A percentile compares a stretch with the other conserved stretches of the same genome.
Conservation (phyloP, 2,888 invertebrate species). For the Electrophaes corylata region DNA sequence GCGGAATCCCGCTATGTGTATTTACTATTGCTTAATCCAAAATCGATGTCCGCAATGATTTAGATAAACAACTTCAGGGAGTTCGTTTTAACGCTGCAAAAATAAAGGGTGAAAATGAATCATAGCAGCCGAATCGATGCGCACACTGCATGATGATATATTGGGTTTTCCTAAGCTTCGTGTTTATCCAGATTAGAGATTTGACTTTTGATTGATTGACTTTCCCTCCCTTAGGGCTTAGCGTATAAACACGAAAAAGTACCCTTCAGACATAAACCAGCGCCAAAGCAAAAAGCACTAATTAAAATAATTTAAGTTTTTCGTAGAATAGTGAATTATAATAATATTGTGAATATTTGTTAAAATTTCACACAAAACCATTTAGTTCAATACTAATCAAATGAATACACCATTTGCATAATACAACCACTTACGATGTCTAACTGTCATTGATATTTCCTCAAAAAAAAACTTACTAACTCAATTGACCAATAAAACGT, state of each 20-base stretch:
- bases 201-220: constrained; percentile 23
- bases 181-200: constrained; percentile 25
- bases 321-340: too few relatives aligned
- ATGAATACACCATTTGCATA: constrained; percentile 1
- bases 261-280: not conserved
- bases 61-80: constrained; percentile 17
- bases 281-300: too few relatives aligned
- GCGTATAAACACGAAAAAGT: not conserved
- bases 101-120: constrained; percentile 27
- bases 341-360: too few relatives aligned
- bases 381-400: too few relatives aligned
- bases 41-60: not conserved
- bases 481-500: constrained; percentile 27
- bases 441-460: constrained; percentile 9
- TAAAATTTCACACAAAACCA: too few relatives aligned
- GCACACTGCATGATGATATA: constrained; percentile 16
- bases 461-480: constrained; percentile 16
- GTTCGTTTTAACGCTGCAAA: constrained; percentile 20
- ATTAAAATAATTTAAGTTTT: too few relatives aligned
- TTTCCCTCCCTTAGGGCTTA: constrained; percentile 7
- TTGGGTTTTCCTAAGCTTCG: constrained; percentile 30
- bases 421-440: not conserved
- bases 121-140: constrained; percentile 18
- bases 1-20: not conserved
- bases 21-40: not conserved